phyloP scores from a whole-genome alignment of 1,140 invertebrate genomes.

The Diachasma alloeum region DNA sequence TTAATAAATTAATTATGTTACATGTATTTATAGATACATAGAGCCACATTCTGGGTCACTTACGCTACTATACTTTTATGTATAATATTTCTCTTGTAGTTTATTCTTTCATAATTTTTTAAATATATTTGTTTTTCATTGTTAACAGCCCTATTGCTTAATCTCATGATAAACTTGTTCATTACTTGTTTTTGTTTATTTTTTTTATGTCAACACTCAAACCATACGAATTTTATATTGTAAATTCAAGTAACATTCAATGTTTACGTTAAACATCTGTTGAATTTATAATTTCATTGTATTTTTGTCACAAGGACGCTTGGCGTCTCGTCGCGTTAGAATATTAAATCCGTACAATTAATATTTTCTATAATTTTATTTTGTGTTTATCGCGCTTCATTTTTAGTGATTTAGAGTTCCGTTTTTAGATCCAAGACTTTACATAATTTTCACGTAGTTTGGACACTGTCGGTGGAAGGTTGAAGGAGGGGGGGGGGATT shows the following conservation, averaged over 20 bases:
- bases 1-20: slow-evolving; percentile 34
- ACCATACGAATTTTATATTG: slow-evolving; percentile 27
- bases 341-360: slow-evolving; percentile 24
- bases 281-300: neutral
- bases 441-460: neutral
- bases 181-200: slow-evolving; percentile 16
- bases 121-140: slow-evolving; percentile 10
- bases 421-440: neutral
- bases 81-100: slow-evolving; percentile 2
- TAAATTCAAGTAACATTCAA: slow-evolving; percentile 18
- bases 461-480: neutral
- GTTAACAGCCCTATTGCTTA: slow-evolving; percentile 20
- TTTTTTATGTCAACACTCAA: slow-evolving; percentile 33
- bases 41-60: slow-evolving; percentile 26
- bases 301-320: slow-evolving; percentile 19
- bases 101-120: too few species aligned
- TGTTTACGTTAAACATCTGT: neutral
- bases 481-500: neutral
- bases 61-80: too few species aligned
- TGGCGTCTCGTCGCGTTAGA: slow-evolving; percentile 30
- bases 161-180: neutral
- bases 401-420: slow-evolving; percentile 38
- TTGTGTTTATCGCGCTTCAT: neutral
- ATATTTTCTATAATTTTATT: neutral
- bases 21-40: slow-evolving; percentile 37